Evolutionary conservation across 2,113 vertebrate genomes (phyloP), one percentile per base, ranked within the genome.

Genomic region (Hippocampus zosterae): DNA sequence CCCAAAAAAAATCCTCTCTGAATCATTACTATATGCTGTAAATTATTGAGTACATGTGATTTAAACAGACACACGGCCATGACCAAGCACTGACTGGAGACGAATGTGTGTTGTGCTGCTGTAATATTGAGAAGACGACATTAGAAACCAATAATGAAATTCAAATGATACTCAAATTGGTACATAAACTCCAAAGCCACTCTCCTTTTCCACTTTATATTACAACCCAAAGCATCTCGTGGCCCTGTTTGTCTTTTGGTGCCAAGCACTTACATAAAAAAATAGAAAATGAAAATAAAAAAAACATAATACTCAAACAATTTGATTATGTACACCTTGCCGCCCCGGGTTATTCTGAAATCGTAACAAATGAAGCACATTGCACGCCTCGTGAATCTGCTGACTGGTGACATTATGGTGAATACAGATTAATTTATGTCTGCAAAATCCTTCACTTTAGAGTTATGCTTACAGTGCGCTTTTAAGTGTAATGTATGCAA

Each of bases 171-270:
- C 3, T 63, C 5, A 33, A 60, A 21, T 63, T 63, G 29, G 9
- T 1, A 8, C 21, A 33, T 33, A 61, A 56, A 56, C 13, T 56
- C n/a, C 2, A 15, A 61, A 33, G 27, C 3, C 10, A 56, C 23
- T 25, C n/a, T 23, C 11, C 2, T 40, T 44, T 60, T 67, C 29
- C 21, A 29, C 27, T 70, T 57, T 9, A 56, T 65, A 65, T 37
- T 19, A 25, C 23, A 37, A 60, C 23, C 12, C 52, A 41, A 80
- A 40, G 56, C 13, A 59, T 63, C 65, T 65, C 23, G 21, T 52
- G 37, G 27, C 69, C 44, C 15, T 62, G 46, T 44, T 69, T 69
- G 74, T 70, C 23, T 65, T 25, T 72, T 56, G 52, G 19, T 40
- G 23, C 5, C 50, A 40, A 62, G 50, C 10, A 42, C 18, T 42